These are phyloP conservation scores for Heterotis niloticus DNA, from an alignment of 2,113 vertebrate species.

Conservation along the genomic window DNA sequence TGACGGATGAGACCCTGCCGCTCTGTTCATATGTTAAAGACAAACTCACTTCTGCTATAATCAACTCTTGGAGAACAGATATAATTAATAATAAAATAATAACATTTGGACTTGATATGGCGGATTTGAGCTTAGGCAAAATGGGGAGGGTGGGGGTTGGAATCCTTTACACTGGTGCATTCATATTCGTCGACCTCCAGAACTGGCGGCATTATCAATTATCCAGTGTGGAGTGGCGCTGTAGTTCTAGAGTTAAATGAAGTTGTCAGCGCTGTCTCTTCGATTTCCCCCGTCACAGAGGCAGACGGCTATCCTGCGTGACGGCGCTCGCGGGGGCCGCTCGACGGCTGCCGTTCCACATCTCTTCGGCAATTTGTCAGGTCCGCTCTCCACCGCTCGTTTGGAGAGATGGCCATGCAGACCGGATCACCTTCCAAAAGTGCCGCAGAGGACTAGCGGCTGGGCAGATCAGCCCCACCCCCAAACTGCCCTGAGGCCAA, in stretches of 20 bases:
- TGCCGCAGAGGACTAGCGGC: not conserved
- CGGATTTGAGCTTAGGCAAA: not conserved
- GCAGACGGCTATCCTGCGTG: conserved; percentile 52
- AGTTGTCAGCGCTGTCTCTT: conserved; percentile 54
- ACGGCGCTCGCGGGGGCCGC: conserved; percentile 54
- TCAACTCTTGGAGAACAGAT: too few relatives aligned
- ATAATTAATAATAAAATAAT: too few relatives aligned
- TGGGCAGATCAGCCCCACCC: not conserved
- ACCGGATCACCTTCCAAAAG: conserved; percentile 33
- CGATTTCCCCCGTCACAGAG: conserved; percentile 46
- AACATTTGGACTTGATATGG: too few relatives aligned
- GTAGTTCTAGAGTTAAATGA: conserved; percentile 39
- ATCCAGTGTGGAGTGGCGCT: conserved; percentile 8
- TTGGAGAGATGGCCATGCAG: not conserved
- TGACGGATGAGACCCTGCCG: not conserved
- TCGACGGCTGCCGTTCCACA: conserved; percentile 56
- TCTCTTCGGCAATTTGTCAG: conserved; percentile 59
- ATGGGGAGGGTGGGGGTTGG: not conserved
- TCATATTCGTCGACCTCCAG: not conserved
- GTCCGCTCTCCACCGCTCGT: conserved; percentile 22
- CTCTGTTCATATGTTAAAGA: not conserved
- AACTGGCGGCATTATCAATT: conserved; percentile 26
- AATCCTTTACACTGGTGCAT: not conserved
- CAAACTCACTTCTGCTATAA: not conserved
- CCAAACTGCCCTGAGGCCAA: not conserved